Conservation (phyloP, 2,113 vertebrate species). For the Dipodomys merriami region DNA sequence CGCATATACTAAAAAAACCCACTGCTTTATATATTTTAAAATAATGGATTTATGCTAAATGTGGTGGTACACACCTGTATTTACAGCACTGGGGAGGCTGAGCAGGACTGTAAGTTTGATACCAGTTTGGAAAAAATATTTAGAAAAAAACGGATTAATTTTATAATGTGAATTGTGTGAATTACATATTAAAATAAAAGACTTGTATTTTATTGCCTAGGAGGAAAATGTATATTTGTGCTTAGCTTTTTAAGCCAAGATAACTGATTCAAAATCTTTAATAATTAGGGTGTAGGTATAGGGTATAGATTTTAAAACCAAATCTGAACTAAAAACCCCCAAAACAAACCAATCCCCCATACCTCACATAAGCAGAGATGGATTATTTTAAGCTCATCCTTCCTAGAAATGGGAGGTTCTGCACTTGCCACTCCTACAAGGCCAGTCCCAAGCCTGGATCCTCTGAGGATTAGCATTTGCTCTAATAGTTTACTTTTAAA, state of each 20-base stretch:
- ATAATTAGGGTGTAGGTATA: background rate
- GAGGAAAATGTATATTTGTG: constrained; percentile 32
- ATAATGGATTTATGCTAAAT: background rate
- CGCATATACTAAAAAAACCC: background rate
- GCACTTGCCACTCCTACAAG: background rate
- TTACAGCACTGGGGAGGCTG: no score
- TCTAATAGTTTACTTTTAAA: constrained; percentile 47
- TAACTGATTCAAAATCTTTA: background rate
- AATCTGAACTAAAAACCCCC: background rate
- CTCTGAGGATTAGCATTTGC: background rate
- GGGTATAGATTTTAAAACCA: background rate
- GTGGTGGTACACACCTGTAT: no score
- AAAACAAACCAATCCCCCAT: no score
- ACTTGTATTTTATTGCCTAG: constrained; percentile 6
- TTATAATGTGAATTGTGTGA: background rate
- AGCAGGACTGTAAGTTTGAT: no score
- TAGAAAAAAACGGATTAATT: background rate
- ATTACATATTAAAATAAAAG: constrained; percentile 14
- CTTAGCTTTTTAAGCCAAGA: constrained; percentile 28
- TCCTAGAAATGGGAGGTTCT: background rate
- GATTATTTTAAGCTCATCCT: constrained; percentile 34
- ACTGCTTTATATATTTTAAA: constrained; percentile 1
- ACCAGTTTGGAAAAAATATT: no score
- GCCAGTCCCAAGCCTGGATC: background rate
- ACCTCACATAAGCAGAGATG: background rate